phyloP scores from a whole-genome alignment of 2,888 invertebrate species.

The Drosophila sordidula region DNA sequence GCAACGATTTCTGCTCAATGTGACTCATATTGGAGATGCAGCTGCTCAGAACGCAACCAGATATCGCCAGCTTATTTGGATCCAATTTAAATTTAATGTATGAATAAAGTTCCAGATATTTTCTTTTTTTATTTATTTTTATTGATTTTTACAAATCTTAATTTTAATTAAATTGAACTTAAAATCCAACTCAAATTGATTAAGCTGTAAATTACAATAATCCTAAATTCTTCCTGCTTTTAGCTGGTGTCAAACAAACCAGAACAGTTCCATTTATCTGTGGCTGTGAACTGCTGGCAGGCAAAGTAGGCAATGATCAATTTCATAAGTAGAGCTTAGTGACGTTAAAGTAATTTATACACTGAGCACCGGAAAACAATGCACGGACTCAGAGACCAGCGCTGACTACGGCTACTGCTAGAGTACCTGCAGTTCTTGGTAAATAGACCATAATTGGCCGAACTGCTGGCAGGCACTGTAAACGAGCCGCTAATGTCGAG shows the following conservation, averaged over 20 bases:
- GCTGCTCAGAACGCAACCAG: conserved; percentile 18
- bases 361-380: conserved; percentile 18
- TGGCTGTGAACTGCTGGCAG: background rate
- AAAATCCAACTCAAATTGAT: too few relatives aligned
- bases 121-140: too few relatives aligned
- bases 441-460: conserved; percentile 32
- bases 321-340: conserved; percentile 12
- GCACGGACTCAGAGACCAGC: conserved; percentile 3
- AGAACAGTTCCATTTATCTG: background rate
- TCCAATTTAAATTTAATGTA: background rate
- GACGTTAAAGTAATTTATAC: conserved; percentile 31
- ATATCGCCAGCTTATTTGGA: conserved; percentile 21
- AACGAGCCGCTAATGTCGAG: conserved; percentile 62
- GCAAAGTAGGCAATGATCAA: conserved; percentile 10
- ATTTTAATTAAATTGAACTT: too few relatives aligned
- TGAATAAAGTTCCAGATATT: too few relatives aligned
- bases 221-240: background rate
- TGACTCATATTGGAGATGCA: conserved; percentile 39
- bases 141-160: too few relatives aligned
- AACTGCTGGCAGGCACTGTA: conserved; percentile 55
- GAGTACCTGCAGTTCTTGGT: conserved; percentile 26
- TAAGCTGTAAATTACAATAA: too few relatives aligned
- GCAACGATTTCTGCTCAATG: conserved; percentile 27
- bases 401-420: conserved; percentile 7
- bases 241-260: background rate